A percentile compares a stretch with the other conserved stretches of the same genome.
These are phyloP conservation scores for Catamblyrhynchus diadema DNA, from an alignment of 2,797 vertebrate species.

Conservation along the genomic window DNA sequence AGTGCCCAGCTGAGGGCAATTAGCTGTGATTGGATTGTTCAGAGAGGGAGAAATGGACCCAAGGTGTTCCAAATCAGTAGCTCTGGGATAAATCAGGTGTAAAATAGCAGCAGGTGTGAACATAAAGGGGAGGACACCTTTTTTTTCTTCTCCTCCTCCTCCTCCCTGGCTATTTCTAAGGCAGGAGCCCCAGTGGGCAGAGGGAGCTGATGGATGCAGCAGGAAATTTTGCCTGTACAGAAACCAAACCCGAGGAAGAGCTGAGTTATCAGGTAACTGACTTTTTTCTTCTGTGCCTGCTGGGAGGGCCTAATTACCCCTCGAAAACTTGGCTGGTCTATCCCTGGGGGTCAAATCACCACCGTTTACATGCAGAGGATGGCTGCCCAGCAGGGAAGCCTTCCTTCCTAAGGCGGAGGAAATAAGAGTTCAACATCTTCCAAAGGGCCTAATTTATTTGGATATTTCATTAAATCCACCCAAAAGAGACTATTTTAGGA, in stretches of 20 bases:
- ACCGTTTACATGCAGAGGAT: fast-evolving
- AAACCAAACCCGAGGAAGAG: not conserved
- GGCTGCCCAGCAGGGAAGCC: not conserved
- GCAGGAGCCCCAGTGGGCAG: not conserved
- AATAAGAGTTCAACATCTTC: not conserved
- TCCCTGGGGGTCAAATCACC: not conserved
- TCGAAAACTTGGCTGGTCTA: not conserved
- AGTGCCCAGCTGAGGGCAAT: not conserved
- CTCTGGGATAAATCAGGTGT: not conserved
- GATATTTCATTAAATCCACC: conserved; percentile 8
- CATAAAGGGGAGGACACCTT: not conserved
- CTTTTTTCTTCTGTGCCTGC: not conserved
- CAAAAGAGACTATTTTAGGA: not conserved
- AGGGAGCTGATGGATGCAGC: not conserved
- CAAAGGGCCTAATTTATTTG: not conserved
- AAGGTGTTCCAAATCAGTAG: not conserved
- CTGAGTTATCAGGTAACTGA: not conserved
- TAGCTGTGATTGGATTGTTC: not conserved
- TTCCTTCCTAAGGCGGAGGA: not conserved
- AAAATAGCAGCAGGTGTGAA: not conserved
- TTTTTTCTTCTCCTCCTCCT: too few relatives aligned
- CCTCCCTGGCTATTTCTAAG: not conserved
- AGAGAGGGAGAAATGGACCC: not conserved
- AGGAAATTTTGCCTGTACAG: not conserved
- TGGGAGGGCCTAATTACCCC: not conserved